A percentile compares a stretch with the other conserved stretches of the same genome.
Conservation (phyloP, 2,888 invertebrate genomes). For the Thecocarcelia acutangulata region DNA sequence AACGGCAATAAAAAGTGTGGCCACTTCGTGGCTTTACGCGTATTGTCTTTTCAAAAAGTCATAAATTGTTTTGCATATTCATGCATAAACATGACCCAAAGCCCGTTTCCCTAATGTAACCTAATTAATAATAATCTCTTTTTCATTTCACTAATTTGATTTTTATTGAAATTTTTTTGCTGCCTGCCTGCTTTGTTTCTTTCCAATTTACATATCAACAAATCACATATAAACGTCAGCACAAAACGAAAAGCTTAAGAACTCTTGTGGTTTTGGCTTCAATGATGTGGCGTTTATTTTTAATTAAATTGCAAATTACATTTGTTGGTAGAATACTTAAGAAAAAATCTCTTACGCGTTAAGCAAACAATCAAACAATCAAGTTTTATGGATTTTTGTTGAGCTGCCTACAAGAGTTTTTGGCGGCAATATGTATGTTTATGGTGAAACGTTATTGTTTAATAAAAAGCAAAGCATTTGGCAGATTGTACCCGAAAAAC, state of each 20-base stretch:
- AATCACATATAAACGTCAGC: conserved; percentile 1
- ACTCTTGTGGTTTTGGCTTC: conserved; percentile 11
- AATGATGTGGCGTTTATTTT: conserved; percentile 30
- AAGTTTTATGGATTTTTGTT: no score
- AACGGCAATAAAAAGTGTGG: conserved; percentile 46
- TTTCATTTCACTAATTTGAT: conserved; percentile 25
- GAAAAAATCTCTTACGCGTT: not conserved
- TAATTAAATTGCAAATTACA: conserved; percentile 1
- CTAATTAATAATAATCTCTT: conserved; percentile 38
- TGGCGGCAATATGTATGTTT: no score
- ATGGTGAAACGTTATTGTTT: no score
- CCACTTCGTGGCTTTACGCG: conserved; percentile 14
- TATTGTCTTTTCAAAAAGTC: not conserved
- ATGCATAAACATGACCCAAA: conserved; percentile 54
- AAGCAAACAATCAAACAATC: not conserved
- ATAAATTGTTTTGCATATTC: conserved; percentile 58
- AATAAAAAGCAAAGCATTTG: no score
- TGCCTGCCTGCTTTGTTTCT: conserved; percentile 16
- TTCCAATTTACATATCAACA: conserved; percentile 13
- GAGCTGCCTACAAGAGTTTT: no score
- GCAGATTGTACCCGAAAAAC: no score
- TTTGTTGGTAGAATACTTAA: not conserved
- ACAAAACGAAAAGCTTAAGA: conserved; percentile 3
- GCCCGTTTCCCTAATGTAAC: conserved; percentile 33
- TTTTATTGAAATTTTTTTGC: conserved; percentile 38